A percentile compares a stretch with the other conserved stretches of the same genome.
Evolutionary conservation across 2,888 invertebrate genomes (phyloP).

Genomic region (Pegoplata infirma): DNA sequence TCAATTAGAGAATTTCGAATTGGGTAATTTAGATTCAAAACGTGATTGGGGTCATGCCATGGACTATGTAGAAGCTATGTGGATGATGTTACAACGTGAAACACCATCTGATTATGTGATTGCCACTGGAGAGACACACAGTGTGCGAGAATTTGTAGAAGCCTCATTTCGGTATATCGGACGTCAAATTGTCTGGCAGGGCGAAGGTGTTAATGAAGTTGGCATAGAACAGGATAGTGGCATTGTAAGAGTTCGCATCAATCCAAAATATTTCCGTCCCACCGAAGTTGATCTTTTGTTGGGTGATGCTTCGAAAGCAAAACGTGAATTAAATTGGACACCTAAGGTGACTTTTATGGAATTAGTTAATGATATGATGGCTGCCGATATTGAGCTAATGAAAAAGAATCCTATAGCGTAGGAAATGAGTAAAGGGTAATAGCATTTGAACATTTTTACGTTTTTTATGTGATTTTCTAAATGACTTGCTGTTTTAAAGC

Average conservation of each 20-base stretch:
- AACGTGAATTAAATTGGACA: slow-evolving; percentile 90
- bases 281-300: slow-evolving; percentile 97
- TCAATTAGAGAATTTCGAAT: slow-evolving; percentile 89
- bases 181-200: slow-evolving; percentile 91
- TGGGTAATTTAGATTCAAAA: slow-evolving; percentile 96
- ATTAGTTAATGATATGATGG: slow-evolving; percentile 96
- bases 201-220: slow-evolving; percentile 88
- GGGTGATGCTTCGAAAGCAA: slow-evolving; percentile 97
- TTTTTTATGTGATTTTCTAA: slow-evolving; percentile 14
- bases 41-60: slow-evolving; percentile 99
- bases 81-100: slow-evolving; percentile 98
- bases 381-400: slow-evolving; percentile 94
- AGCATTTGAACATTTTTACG: background rate
- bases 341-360: slow-evolving; percentile 89
- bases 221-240: slow-evolving; percentile 84
- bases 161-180: slow-evolving; percentile 91
- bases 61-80: slow-evolving; percentile 99
- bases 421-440: slow-evolving; percentile 5
- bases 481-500: slow-evolving; percentile 12
- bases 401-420: slow-evolving; percentile 92
- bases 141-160: slow-evolving; percentile 97
- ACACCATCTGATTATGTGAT: slow-evolving; percentile 97
- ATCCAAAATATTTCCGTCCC: slow-evolving; percentile 96
- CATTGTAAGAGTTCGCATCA: slow-evolving; percentile 89
- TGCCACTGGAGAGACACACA: slow-evolving; percentile 96